These are phyloP conservation scores for Strix aluco DNA, from an alignment of 2,113 vertebrate species.

Conservation along the genomic window DNA sequence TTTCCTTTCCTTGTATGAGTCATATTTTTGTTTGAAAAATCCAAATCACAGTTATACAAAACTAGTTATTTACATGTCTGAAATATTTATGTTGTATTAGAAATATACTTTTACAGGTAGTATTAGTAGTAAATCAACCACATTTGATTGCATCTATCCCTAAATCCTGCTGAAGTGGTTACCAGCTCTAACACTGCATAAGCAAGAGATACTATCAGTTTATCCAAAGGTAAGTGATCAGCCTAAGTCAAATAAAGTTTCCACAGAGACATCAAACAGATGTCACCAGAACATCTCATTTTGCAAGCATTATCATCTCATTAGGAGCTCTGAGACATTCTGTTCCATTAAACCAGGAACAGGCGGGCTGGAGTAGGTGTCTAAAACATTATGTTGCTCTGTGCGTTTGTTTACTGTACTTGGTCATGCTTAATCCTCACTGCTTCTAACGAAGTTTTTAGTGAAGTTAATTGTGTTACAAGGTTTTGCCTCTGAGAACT, in stretches of 20 bases:
- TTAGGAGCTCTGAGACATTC: conserved; percentile 41
- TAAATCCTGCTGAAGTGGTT: not conserved
- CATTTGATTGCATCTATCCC: not conserved
- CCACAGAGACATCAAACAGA: conserved; percentile 12
- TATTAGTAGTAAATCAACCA: not conserved
- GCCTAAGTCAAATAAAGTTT: conserved; percentile 7
- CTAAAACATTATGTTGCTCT: conserved; percentile 15
- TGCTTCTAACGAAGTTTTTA: conserved; percentile 19
- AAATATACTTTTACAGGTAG: not conserved
- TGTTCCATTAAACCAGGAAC: conserved; percentile 30
- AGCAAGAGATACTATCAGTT: not conserved
- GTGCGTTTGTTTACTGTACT: conserved; percentile 4
- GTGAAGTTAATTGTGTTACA: conserved; percentile 23
- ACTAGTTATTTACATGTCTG: not conserved
- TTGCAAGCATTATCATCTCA: not conserved
- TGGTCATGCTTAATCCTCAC: not conserved
- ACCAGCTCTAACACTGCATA: not conserved
- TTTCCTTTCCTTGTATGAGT: not conserved
- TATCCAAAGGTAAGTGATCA: not conserved
- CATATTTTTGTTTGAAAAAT: not conserved
- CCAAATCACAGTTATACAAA: not conserved
- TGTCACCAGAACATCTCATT: not conserved
- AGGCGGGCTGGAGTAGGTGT: not conserved
- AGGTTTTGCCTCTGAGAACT: conserved; percentile 14
- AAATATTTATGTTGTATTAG: not conserved